Conservation (phyloP, 1,140 invertebrate species). For the Drosophila bipectinata region DNA sequence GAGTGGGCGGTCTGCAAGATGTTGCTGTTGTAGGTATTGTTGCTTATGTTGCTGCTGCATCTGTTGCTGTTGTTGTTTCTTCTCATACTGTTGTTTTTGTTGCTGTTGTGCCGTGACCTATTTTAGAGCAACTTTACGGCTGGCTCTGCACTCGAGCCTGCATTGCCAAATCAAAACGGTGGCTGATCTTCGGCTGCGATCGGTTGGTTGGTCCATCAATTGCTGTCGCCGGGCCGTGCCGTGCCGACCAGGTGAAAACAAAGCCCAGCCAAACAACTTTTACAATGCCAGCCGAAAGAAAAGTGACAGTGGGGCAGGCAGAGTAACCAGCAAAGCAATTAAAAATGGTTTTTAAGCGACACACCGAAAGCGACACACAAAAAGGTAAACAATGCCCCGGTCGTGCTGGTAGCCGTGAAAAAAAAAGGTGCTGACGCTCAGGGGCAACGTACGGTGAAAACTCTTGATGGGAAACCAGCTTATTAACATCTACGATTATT, state of each 20-base stretch:
- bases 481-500: too few species aligned
- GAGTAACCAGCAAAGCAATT: conserved; percentile 34
- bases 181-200: conserved; percentile 12
- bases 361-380: conserved; percentile 40
- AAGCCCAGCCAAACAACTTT: conserved; percentile 64
- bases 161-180: conserved; percentile 29
- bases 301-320: conserved; percentile 64
- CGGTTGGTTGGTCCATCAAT: conserved; percentile 2
- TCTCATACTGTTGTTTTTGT: background rate
- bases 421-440: background rate
- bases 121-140: conserved; percentile 24
- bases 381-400: conserved; percentile 29
- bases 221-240: conserved; percentile 2
- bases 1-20: background rate
- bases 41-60: conserved; percentile 10
- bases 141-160: conserved; percentile 13
- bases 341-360: conserved; percentile 42
- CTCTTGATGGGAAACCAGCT: background rate
- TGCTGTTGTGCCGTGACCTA: conserved; percentile 19
- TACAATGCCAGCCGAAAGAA: conserved; percentile 63
- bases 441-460: background rate
- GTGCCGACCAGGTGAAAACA: conserved; percentile 63
- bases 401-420: background rate
- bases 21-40: conserved; percentile 3
- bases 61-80: background rate